Conservation (phyloP, 2,797 vertebrate species). For the Rhinoraja longicauda region DNA sequence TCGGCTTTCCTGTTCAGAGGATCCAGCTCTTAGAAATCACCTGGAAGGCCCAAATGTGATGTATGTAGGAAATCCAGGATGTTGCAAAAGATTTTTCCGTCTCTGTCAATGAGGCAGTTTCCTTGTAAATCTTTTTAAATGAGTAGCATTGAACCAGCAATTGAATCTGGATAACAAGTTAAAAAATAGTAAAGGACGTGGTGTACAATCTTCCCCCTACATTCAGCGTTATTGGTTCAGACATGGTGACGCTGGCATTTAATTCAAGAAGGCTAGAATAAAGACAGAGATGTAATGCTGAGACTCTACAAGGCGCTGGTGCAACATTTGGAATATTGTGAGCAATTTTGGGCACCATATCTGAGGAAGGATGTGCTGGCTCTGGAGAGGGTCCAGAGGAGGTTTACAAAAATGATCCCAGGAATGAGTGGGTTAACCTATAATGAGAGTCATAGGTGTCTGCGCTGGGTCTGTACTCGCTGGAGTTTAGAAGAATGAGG, state of each 20-base stretch:
- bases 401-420: too few species aligned
- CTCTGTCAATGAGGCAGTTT: slow-evolving; percentile 66
- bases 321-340: too few species aligned
- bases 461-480: too few species aligned
- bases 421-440: too few species aligned
- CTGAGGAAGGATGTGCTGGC: too few species aligned
- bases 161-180: slow-evolving; percentile 66
- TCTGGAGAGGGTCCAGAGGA: too few species aligned
- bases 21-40: slow-evolving; percentile 67
- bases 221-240: slow-evolving; percentile 63
- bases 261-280: neutral
- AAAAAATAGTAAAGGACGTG: slow-evolving; percentile 64
- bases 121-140: slow-evolving; percentile 51
- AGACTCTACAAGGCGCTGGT: too few species aligned
- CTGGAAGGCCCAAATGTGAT: slow-evolving; percentile 62
- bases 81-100: slow-evolving; percentile 65
- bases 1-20: slow-evolving; percentile 63
- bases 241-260: too few species aligned
- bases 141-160: slow-evolving; percentile 63
- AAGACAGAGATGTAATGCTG: too few species aligned
- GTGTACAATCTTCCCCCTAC: slow-evolving; percentile 67
- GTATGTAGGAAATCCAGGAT: slow-evolving; percentile 67
- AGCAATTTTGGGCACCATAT: too few species aligned
- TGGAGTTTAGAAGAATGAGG: too few species aligned
- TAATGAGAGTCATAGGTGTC: too few species aligned